A percentile compares a stretch with the other conserved stretches of the same genome.
Evolutionary conservation across 2,113 vertebrate genomes (phyloP).

Genomic region (Hydropotes inermis): DNA sequence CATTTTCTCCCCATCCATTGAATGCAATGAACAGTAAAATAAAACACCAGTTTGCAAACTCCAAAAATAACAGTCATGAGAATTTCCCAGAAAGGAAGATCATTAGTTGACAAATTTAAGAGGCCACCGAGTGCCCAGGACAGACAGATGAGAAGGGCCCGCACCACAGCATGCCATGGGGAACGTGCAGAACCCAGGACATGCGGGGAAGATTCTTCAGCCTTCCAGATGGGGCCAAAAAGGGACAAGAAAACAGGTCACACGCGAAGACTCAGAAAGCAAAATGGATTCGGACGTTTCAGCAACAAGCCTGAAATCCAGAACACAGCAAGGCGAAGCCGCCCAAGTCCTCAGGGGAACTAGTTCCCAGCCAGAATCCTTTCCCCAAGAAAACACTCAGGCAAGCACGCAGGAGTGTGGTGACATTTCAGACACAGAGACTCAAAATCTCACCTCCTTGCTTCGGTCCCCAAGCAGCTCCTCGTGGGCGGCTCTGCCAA

Average conservation of each 20-base stretch:
- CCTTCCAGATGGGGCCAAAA: fast-evolving
- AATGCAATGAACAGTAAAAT: background rate
- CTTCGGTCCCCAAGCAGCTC: background rate
- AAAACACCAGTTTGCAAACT: background rate
- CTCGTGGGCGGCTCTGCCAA: background rate
- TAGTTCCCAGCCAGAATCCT: background rate
- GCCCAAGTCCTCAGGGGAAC: background rate
- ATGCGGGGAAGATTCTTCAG: fast-evolving
- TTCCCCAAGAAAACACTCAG: background rate
- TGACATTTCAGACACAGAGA: background rate
- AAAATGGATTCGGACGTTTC: fast-evolving
- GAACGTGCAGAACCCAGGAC: background rate
- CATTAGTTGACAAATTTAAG: fast-evolving
- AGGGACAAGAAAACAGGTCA: background rate
- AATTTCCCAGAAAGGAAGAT: background rate
- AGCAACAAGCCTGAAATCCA: background rate
- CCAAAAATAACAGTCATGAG: background rate
- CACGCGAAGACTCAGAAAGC: background rate
- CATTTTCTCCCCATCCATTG: background rate
- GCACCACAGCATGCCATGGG: fast-evolving
- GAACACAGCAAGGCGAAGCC: fast-evolving
- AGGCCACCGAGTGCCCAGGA: fast-evolving
- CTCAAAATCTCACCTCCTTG: fast-evolving
- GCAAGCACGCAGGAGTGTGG: fast-evolving
- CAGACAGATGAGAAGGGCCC: background rate